Base-by-base conservation (phyloP, 2,797 vertebrate genomes). In the Cercopithecus petaurista region DNA sequence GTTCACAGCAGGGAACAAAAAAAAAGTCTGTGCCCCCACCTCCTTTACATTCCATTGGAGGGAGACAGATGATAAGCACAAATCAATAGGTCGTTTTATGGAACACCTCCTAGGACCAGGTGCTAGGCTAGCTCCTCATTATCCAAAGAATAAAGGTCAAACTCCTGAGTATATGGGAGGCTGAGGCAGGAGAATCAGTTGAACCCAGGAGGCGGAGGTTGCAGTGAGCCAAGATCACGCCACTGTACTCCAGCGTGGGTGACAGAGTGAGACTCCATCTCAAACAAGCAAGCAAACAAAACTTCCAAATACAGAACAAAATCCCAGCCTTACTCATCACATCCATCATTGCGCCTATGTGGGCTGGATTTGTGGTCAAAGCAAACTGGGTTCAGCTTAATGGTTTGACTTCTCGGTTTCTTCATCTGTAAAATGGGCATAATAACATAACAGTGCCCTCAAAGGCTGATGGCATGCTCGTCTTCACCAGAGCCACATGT, bases 131-230 rank as follows among this genome's bases (percentile, higher is more conserved):
- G 19, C 48, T 64, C 33, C 43, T 70, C 73, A 4, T 48, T 89
- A 89, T 89, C 96, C 95, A 33, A 85, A 59, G 89, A 96, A 83
- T 95, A 91, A 96, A 97, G 98, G 93, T 94, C 97, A 96, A 48
- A 80, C 14, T 95, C 95, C 57, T 30, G 61, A 89, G 90, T 75
- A 48, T 88, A 26, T 17, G 3, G 14, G 61, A 64, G 30, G 30
- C 61, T 64, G 30, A 17, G 7, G 61, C 30, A 17, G 61, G 30
- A 64, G 61, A 64, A 33, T 64, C 30, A 6, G 14, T 64, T 64
- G 61, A 64, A 64, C 30, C 61, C 15, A 3, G 61, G 61, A 64
- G 33, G 30, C 7, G 1, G 61, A 64, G 61, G 30, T 64, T 64
- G 14, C 30, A 33, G 61, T 64, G 14, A 33, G 33, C 61, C 33